phyloP scores from a whole-genome alignment of 2,113 vertebrate genomes.

The Notarius quadriscutis region DNA sequence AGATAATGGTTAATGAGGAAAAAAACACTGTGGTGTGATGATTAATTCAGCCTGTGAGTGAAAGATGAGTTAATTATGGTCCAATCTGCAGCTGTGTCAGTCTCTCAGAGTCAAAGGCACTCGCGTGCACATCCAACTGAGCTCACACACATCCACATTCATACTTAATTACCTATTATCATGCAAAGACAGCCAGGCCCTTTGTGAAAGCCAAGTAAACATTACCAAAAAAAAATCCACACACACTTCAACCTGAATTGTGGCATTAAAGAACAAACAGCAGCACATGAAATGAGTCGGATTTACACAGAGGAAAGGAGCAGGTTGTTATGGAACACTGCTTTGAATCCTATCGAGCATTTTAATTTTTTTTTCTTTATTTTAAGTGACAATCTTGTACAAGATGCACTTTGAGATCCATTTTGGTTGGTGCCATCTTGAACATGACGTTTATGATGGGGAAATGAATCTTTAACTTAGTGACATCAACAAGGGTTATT shows the following conservation, averaged over 20 bases:
- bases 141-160: background rate
- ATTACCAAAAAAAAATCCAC: background rate
- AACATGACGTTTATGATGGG: too few species aligned
- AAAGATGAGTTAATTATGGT: slow-evolving; percentile 44
- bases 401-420: background rate
- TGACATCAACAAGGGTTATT: background rate
- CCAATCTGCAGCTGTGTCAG: slow-evolving; percentile 24
- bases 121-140: slow-evolving; percentile 6
- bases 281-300: background rate
- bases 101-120: slow-evolving; percentile 14
- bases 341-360: background rate
- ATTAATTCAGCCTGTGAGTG: slow-evolving; percentile 42
- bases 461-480: background rate
- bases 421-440: too few species aligned
- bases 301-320: background rate
- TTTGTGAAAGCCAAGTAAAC: slow-evolving; percentile 3
- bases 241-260: slow-evolving; percentile 12
- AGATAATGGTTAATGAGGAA: slow-evolving; percentile 49
- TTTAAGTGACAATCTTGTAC: background rate
- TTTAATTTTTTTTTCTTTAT: background rate
- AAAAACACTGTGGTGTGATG: slow-evolving; percentile 35
- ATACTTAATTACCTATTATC: slow-evolving; percentile 24
- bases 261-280: background rate
- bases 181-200: background rate
- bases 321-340: background rate